Conservation (phyloP, 2,888 invertebrate genomes). For the Dryadula phaetusa region DNA sequence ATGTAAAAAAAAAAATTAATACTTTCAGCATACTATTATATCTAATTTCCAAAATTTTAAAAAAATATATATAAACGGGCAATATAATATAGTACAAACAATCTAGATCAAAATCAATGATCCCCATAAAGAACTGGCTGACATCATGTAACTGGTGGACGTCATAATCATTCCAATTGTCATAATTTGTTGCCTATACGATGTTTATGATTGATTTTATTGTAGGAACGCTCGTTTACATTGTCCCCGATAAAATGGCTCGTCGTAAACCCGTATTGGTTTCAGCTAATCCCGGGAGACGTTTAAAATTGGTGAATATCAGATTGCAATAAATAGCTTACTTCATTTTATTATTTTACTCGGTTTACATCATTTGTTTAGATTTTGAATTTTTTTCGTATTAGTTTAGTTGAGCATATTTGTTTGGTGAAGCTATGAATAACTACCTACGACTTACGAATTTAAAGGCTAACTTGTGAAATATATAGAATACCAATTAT, state of each 20-base stretch:
- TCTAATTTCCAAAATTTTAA: too few species aligned
- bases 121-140: conserved; percentile 28
- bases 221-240: conserved; percentile 50
- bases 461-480: too few species aligned
- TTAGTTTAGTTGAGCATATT: neutral
- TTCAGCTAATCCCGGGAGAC: conserved; percentile 42
- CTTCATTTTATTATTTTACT: conserved; percentile 12
- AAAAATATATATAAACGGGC: neutral
- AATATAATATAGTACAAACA: conserved; percentile 10
- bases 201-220: conserved; percentile 69
- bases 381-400: neutral
- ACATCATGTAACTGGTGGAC: conserved; percentile 37
- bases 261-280: conserved; percentile 52
- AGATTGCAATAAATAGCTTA: conserved; percentile 21
- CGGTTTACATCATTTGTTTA: too few species aligned
- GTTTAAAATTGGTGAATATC: conserved; percentile 40
- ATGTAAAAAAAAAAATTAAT: too few species aligned
- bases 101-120: conserved; percentile 18
- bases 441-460: too few species aligned
- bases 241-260: conserved; percentile 61
- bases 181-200: conserved; percentile 61
- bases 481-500: too few species aligned
- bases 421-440: neutral
- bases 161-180: conserved; percentile 55
- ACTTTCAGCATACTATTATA: too few species aligned